Base-by-base conservation (phyloP, 2,797 vertebrate species). In the Pseudochirops cupreus region DNA sequence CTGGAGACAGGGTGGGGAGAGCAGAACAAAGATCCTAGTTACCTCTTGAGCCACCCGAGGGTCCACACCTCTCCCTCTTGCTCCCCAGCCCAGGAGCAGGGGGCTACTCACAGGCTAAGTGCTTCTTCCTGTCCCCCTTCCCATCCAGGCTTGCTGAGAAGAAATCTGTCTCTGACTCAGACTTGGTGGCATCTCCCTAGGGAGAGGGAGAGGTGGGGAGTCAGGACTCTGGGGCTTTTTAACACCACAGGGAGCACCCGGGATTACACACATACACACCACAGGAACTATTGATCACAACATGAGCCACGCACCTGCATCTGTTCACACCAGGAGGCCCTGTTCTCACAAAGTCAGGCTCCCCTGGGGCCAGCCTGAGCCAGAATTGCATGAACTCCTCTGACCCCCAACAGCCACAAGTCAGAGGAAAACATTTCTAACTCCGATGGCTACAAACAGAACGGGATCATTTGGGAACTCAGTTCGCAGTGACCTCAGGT, bases 101-200 rank as follows among this genome's bases (percentile, higher is more conserved):
- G 74, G 74, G 9, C 24, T 97, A 99, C 99, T 99, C 98, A 99
- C 99, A 98, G 97, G 99, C 98, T 97, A 99, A 99, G 92, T 97
- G 98, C 98, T 99, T 99, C 98, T 99, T 99, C 98, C 99, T 99
- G 97, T 99, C 98, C 95, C 98, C 98, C 12, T 99, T 98, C 46
- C 99, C 99, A 98, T 99, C 99, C 98, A 99, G 98, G 95, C 99
- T 99, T 94, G 94, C 99, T 4, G 99, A 98, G 95, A 98, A 99
- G 97, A 99, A 99, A 97, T 99, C 99, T 0, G 99, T 99, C 97
- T 99, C 99, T 0, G 99, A 99, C 96, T 99, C 99, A 0, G 99
- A 99, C 98, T 99, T 99, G 94, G 99, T 99, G 94, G 98, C 99
- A 91, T 99, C 99, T 46, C 99, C 99, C 99, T 99, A 98, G 94